These are phyloP conservation scores for Dione juno DNA, from an alignment of 2,888 invertebrate genomes.

Conservation along the genomic window DNA sequence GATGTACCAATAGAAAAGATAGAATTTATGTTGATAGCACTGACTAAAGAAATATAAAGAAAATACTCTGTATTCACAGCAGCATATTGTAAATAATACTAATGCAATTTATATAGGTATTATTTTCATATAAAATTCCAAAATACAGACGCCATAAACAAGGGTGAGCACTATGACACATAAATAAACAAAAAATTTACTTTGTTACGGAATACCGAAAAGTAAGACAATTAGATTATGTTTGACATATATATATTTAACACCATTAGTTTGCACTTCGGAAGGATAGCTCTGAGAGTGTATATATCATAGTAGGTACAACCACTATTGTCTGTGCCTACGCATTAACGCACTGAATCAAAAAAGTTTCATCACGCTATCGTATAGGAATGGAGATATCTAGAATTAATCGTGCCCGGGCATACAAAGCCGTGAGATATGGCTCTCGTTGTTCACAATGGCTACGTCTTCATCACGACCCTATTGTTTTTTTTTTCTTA, in stretches of 20 bases:
- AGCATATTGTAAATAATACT: no score
- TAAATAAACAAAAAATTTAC: not conserved
- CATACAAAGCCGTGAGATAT: constrained; percentile 83
- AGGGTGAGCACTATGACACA: no score
- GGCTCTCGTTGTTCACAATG: constrained; percentile 81
- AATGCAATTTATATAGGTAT: no score
- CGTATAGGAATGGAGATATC: constrained; percentile 81
- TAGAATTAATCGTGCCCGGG: constrained; percentile 81
- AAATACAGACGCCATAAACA: no score
- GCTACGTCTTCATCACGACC: constrained; percentile 82
- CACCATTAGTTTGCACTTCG: not conserved
- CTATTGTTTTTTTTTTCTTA: constrained; percentile 81
- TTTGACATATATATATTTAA: not conserved
- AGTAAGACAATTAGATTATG: not conserved
- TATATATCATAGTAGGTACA: constrained; percentile 27
- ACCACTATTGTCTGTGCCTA: constrained; percentile 58
- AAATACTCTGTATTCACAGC: no score
- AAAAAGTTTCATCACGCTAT: constrained; percentile 80
- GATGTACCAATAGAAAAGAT: no score
- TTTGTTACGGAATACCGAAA: not conserved
- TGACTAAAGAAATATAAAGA: no score
- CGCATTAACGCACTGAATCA: constrained; percentile 64
- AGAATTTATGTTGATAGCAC: no score
- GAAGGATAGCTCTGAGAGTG: not conserved
- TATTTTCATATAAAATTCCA: no score